These are phyloP conservation scores for Sminthurinus signatus DNA, from an alignment of 1,140 invertebrate species.

Conservation along the genomic window DNA sequence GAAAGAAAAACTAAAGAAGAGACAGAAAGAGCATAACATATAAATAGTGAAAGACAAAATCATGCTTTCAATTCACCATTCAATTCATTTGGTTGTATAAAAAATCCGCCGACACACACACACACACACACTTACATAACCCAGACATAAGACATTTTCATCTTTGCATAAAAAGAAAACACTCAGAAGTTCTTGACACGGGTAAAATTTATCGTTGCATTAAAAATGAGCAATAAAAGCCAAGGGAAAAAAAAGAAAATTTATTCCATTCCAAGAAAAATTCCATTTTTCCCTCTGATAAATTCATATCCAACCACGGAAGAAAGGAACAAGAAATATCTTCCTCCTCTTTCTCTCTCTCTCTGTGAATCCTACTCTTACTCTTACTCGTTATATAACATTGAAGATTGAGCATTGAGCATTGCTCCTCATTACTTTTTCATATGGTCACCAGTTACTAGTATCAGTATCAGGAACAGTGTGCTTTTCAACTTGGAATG, in stretches of 20 bases:
- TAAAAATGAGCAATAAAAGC: slow-evolving; percentile 42
- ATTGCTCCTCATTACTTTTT: slow-evolving; percentile 25
- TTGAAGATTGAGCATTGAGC: too few species aligned
- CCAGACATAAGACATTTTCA: slow-evolving; percentile 39
- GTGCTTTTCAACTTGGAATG: slow-evolving; percentile 4
- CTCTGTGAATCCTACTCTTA: slow-evolving; percentile 4
- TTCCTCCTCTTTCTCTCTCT: slow-evolving; percentile 9
- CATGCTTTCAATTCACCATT: slow-evolving; percentile 35
- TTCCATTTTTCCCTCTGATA: slow-evolving; percentile 43
- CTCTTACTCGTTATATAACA: too few species aligned
- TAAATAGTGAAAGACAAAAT: slow-evolving; percentile 13
- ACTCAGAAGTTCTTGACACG: slow-evolving; percentile 39
- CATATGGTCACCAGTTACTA: slow-evolving; percentile 26
- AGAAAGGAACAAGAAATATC: slow-evolving; percentile 24
- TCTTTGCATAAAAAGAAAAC: slow-evolving; percentile 42
- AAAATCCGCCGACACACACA: slow-evolving; percentile 34
- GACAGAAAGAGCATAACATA: too few species aligned
- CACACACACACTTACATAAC: too few species aligned
- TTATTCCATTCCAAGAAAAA: slow-evolving; percentile 43
- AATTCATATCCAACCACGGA: slow-evolving; percentile 39
- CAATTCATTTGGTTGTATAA: slow-evolving; percentile 40
- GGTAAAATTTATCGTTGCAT: slow-evolving; percentile 42
- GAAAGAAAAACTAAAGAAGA: too few species aligned
- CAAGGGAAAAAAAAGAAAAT: slow-evolving; percentile 42
- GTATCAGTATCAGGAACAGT: too few species aligned